Evolutionary conservation across 2,888 invertebrate species (phyloP), one percentile per base, ranked within the genome.

Genomic region (Mythimna impura): DNA sequence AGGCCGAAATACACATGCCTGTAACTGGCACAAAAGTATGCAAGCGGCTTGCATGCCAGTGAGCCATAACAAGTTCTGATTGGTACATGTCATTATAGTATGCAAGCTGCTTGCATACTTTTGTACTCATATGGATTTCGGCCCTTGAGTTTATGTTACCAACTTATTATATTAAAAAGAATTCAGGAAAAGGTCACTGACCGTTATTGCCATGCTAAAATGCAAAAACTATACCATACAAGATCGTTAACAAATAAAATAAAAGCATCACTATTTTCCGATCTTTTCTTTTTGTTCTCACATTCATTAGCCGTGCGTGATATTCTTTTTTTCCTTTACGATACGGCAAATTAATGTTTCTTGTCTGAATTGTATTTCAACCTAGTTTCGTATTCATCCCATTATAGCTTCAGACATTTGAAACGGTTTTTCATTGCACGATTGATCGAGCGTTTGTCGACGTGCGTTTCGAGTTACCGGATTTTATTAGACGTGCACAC

Each of bases 241-340:
- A 22, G 40, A 61, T 71, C 64, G 52, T 79, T 79, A 76, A 47
- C 50, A 52, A 60, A 76, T 65, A 65, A 71, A 76, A 71, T 65
- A 79, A 79, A 79, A 57, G 36, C 67, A 57, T 65, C 52, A 76
- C 68, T 72, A 64, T 76, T 63, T 66, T 52, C 50, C n/a, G 65
- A 47, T 71, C 25, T 54, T 65, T n/a, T 10, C 17, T 76, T 76
- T 76, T 52, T 72, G 58, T 54, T 70, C n/a, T 47, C 50, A 50
- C 64, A 67, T 62, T 81, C 64, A 78, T 81, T 81, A 81, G 69
- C 1, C 3, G 74, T n/a, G 36, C 60, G 74, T 66, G 81, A 72
- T 81, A 76, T 72, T 66, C 64, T 63, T 66, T 64, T 63, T 79
- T 61, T 63, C 71, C 57, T 73, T 71, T 52, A 58, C 67, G 62